Evolutionary conservation across 2,888 invertebrate genomes (phyloP).

Genomic region (Polydrusus tereticollis): DNA sequence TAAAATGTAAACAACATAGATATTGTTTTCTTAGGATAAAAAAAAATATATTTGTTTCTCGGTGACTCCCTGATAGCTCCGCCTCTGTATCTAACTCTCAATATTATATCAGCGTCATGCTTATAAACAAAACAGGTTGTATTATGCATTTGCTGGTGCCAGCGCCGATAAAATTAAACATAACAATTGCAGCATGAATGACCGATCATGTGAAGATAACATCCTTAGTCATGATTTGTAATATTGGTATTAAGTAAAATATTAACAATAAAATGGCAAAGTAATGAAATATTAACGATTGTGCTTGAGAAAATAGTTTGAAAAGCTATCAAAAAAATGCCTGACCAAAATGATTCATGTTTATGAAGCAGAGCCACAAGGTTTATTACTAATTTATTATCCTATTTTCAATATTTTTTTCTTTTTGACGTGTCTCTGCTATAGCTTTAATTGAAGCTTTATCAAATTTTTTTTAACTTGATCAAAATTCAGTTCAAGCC

Average conservation of each 20-base stretch:
- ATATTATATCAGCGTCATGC: conserved; percentile 36
- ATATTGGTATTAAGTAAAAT: conserved; percentile 3
- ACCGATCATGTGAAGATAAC: conserved; percentile 42
- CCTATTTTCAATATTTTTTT: too few relatives aligned
- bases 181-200: conserved; percentile 40
- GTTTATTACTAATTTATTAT: too few relatives aligned
- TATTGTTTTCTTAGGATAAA: too few relatives aligned
- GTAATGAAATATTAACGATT: conserved; percentile 1
- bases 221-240: conserved; percentile 42
- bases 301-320: background rate
- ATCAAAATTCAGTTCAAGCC: too few relatives aligned
- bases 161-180: conserved; percentile 39
- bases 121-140: conserved; percentile 39
- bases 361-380: too few relatives aligned
- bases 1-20: too few relatives aligned
- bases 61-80: background rate
- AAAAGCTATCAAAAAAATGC: too few relatives aligned
- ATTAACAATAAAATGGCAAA: background rate
- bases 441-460: too few relatives aligned
- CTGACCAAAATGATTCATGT: too few relatives aligned
- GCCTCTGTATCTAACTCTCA: conserved; percentile 17
- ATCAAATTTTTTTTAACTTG: too few relatives aligned
- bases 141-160: conserved; percentile 36
- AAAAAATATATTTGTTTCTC: too few relatives aligned
- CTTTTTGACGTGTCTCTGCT: too few relatives aligned